A percentile compares a stretch with the other conserved stretches of the same genome.
Evolutionary conservation across 2,113 vertebrate species (phyloP).

Genomic region (Polyodon spathula): DNA sequence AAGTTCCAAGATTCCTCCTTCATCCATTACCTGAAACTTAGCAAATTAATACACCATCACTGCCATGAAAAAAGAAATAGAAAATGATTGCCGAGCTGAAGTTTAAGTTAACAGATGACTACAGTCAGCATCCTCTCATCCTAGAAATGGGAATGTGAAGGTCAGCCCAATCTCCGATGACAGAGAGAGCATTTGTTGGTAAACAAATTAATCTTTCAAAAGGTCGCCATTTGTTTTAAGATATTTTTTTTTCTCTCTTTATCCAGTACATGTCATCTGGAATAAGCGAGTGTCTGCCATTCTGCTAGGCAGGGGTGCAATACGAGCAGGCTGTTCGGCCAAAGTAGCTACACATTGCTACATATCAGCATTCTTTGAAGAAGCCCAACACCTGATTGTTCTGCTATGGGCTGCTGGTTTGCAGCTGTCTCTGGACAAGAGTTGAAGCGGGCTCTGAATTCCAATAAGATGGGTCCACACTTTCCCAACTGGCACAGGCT

Average conservation of each 20-base stretch:
- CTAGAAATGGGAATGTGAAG: conserved; percentile 68
- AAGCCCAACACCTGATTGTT: conserved; percentile 79
- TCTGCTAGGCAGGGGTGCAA: conserved; percentile 58
- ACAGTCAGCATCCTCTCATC: conserved; percentile 63
- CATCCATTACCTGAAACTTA: conserved; percentile 48
- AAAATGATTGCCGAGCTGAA: conserved; percentile 64
- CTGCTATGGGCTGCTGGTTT: conserved; percentile 90
- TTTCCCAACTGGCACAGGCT: conserved; percentile 68
- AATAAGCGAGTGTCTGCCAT: conserved; percentile 76
- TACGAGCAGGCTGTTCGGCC: conserved; percentile 53
- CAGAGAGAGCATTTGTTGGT: conserved; percentile 72
- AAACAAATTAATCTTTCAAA: conserved; percentile 95
- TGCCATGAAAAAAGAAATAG: conserved; percentile 58
- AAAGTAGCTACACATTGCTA: conserved; percentile 66
- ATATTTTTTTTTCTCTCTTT: conserved; percentile 40
- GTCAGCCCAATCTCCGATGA: conserved; percentile 78
- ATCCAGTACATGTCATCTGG: conserved; percentile 69
- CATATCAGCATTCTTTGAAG: conserved; percentile 81
- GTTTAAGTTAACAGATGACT: conserved; percentile 73
- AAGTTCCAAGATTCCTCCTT: conserved; percentile 50
- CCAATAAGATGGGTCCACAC: conserved; percentile 78
- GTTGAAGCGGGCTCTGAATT: conserved; percentile 77
- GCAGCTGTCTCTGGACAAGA: conserved; percentile 93
- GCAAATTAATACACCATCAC: conserved; percentile 52
- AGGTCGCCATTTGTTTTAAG: conserved; percentile 93